Conservation (phyloP, 1,140 invertebrate genomes). For the Drosophila pectinifera region DNA sequence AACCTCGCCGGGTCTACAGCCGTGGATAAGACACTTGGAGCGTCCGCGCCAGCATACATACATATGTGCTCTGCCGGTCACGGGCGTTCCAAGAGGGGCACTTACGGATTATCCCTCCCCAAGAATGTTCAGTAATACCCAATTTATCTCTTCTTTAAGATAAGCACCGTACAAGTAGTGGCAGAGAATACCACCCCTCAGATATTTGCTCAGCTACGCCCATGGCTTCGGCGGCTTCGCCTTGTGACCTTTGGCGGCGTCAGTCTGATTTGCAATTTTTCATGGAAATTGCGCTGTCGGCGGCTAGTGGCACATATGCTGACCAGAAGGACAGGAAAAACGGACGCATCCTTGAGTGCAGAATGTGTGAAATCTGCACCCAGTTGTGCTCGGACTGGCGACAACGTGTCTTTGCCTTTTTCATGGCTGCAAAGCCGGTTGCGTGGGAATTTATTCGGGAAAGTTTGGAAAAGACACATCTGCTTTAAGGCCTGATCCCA, state of each 20-base stretch:
- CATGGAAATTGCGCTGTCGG: conserved; percentile 70
- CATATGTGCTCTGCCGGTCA: conserved; percentile 1
- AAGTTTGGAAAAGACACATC: conserved; percentile 39
- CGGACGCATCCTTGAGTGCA: conserved; percentile 32
- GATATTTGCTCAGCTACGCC: conserved; percentile 4
- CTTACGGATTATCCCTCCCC: background rate
- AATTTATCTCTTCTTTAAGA: background rate
- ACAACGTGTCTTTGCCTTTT: conserved; percentile 47
- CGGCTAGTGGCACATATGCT: conserved; percentile 65
- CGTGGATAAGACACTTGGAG: conserved; percentile 11
- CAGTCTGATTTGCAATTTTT: conserved; percentile 76
- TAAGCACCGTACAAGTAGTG: background rate
- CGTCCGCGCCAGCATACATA: background rate
- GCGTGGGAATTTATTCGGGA: conserved; percentile 60
- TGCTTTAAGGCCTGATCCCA: background rate
- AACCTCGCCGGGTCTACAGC: background rate
- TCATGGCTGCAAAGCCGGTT: background rate
- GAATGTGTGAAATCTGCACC: conserved; percentile 63
- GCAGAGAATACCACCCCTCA: background rate
- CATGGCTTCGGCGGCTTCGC: background rate
- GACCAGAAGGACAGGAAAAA: conserved; percentile 61
- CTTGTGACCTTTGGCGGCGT: conserved; percentile 65
- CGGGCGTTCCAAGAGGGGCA: background rate
- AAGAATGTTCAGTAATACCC: too few species aligned
- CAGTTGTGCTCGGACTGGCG: conserved; percentile 22